Evolutionary conservation across 2,888 invertebrate species (phyloP).

Genomic region (Linyphia triangularis): DNA sequence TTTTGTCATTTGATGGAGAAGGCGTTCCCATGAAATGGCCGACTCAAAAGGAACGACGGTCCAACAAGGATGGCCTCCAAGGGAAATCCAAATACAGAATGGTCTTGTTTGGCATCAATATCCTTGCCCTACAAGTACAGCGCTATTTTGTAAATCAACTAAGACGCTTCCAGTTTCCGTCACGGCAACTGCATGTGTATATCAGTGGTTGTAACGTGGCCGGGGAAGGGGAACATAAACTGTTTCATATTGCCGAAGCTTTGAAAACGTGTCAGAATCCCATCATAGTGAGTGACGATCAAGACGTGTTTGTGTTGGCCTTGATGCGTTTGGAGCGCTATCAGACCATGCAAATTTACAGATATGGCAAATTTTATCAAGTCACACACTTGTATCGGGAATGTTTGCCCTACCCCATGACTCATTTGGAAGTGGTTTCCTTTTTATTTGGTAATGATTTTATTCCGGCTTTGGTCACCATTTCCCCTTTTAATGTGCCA

Average conservation of each 20-base stretch:
- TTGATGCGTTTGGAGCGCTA: neutral
- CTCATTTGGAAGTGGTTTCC: neutral
- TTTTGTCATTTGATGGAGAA: slow-evolving; percentile 22
- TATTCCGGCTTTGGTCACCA: neutral
- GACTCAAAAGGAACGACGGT: slow-evolving; percentile 15
- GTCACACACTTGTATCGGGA: neutral
- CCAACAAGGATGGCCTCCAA: neutral
- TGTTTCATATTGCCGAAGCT: slow-evolving; percentile 1
- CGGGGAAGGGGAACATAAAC: slow-evolving; percentile 37
- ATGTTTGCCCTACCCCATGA: neutral
- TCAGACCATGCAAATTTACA: slow-evolving; percentile 28
- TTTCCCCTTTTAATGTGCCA: neutral
- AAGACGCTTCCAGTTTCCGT: neutral
- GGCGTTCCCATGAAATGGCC: slow-evolving; percentile 60
- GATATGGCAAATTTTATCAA: slow-evolving; percentile 13
- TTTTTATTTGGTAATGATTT: slow-evolving; percentile 51
- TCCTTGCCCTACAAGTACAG: neutral
- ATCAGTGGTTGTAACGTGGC: slow-evolving; percentile 11
- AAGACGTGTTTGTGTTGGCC: slow-evolving; percentile 42
- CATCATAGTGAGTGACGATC: slow-evolving; percentile 25
- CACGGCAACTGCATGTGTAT: neutral
- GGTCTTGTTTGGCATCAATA: neutral
- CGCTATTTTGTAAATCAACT: neutral
- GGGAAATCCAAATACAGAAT: neutral
- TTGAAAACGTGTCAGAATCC: neutral